phyloP scores from a whole-genome alignment of 35 echinoderm and acorn worm genomes.

The Chiridota heheva region DNA sequence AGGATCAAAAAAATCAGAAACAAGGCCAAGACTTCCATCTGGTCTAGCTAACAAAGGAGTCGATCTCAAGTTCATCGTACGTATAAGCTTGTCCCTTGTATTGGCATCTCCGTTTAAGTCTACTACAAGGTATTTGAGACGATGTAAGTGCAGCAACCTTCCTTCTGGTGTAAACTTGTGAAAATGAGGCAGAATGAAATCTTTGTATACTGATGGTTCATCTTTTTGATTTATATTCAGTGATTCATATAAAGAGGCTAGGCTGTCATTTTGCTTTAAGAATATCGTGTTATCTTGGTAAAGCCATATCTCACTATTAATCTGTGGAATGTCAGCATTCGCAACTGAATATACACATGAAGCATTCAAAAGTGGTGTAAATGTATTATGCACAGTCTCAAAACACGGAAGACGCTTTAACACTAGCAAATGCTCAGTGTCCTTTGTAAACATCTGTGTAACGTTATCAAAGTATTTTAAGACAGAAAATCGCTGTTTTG shows the following conservation, averaged over 20 bases:
- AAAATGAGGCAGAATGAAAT: constrained; percentile 34
- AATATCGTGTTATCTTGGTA: neutral
- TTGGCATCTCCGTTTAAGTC: neutral
- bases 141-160: constrained; percentile 3
- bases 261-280: neutral
- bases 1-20: neutral
- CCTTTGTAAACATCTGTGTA: no score
- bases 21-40: neutral
- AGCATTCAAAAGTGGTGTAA: neutral
- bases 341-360: constrained; percentile 1
- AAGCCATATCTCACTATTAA: constrained; percentile 21
- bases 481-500: no score
- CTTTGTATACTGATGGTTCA: constrained; percentile 13
- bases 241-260: neutral
- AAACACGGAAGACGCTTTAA: constrained; percentile 24
- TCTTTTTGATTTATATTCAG: neutral
- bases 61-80: neutral
- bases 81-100: neutral
- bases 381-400: neutral
- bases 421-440: no score
- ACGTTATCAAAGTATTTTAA: no score
- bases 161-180: neutral
- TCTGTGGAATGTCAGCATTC: constrained; percentile 4
- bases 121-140: no score
- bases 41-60: neutral